Conservation (phyloP, 2,113 vertebrate species). For the Pseudopodoces humilis region DNA sequence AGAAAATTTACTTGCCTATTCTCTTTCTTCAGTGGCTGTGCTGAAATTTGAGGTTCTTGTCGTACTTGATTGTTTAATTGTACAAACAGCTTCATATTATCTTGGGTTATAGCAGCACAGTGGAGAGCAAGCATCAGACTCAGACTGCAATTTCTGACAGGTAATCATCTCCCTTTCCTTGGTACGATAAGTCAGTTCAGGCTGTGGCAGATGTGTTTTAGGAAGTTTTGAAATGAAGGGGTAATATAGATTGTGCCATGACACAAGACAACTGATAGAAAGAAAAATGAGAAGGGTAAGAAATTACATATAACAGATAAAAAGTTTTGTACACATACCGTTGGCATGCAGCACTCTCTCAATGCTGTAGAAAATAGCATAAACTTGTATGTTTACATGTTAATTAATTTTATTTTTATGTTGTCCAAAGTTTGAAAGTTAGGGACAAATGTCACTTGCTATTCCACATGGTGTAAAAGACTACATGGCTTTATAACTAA, state of each 20-base stretch:
- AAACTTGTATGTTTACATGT: not conserved
- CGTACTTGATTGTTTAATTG: not conserved
- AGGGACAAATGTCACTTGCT: not conserved
- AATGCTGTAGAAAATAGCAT: not conserved
- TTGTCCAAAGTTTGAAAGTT: not conserved
- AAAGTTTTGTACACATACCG: accelerated
- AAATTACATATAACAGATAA: not conserved
- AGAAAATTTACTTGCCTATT: not conserved
- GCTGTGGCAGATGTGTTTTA: not conserved
- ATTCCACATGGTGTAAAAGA: not conserved
- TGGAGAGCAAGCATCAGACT: not conserved
- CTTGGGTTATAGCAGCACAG: not conserved
- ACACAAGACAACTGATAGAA: not conserved
- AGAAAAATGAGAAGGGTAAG: not conserved
- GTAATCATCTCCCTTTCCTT: not conserved
- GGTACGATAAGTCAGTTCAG: not conserved
- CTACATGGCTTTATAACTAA: not conserved
- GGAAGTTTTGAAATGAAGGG: not conserved
- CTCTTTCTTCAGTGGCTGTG: not conserved
- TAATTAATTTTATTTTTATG: not conserved
- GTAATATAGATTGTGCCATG: not conserved
- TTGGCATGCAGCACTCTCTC: not conserved
- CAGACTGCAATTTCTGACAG: not conserved
- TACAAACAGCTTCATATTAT: not conserved
- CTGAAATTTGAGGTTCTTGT: not conserved